These are phyloP conservation scores for Microplitis manilae DNA, from an alignment of 2,888 invertebrate genomes.

Conservation along the genomic window DNA sequence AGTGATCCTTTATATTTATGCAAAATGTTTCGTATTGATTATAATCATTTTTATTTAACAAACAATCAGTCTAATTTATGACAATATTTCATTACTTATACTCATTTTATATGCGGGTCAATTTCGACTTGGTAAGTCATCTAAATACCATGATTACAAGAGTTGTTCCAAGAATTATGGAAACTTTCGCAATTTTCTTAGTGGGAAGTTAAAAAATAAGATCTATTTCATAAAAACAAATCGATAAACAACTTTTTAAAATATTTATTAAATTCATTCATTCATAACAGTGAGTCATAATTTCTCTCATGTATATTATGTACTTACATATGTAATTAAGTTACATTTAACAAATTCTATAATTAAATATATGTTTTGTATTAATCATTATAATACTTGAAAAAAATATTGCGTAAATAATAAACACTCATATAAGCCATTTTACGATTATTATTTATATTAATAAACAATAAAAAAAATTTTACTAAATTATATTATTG, in stretches of 20 bases:
- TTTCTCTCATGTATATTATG: background rate
- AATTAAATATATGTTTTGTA: background rate
- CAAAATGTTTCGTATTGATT: too few relatives aligned
- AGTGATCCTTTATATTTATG: too few relatives aligned
- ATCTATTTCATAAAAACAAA: background rate
- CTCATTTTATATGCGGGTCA: too few relatives aligned
- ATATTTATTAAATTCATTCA: background rate
- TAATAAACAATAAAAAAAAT: background rate
- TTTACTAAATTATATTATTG: background rate
- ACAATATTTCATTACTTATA: too few relatives aligned
- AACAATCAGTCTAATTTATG: too few relatives aligned
- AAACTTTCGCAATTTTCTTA: too few relatives aligned
- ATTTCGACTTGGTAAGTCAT: too few relatives aligned
- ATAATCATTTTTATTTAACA: too few relatives aligned
- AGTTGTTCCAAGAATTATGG: too few relatives aligned
- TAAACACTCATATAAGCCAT: background rate
- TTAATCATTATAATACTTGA: background rate
- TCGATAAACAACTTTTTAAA: background rate
- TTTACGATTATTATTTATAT: background rate
- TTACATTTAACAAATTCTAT: background rate
- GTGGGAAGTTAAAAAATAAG: too few relatives aligned
- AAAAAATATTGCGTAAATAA: background rate
- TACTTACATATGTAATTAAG: background rate
- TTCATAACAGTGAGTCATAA: background rate
- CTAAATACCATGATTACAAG: too few relatives aligned